These are phyloP conservation scores for Chloroceryle amazona DNA, from an alignment of 2,797 vertebrate genomes.

Conservation along the genomic window DNA sequence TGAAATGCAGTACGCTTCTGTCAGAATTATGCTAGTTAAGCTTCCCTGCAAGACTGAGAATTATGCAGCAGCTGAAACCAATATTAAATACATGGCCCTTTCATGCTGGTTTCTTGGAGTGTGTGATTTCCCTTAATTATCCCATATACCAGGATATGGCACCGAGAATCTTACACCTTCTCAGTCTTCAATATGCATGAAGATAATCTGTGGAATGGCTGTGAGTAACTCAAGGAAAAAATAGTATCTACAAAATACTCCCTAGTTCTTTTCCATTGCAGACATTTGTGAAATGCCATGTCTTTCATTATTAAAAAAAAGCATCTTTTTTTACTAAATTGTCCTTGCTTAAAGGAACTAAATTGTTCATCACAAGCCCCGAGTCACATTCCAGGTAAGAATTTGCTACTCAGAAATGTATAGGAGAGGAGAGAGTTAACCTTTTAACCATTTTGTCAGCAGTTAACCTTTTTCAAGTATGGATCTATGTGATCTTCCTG, in stretches of 20 bases:
- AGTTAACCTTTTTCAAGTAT: neutral
- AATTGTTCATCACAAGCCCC: neutral
- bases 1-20: neutral
- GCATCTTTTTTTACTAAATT: neutral
- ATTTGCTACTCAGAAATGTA: neutral
- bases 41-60: neutral
- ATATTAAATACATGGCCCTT: neutral
- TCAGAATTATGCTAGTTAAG: neutral
- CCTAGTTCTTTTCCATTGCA: neutral
- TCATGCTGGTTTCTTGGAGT: neutral
- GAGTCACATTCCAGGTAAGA: neutral
- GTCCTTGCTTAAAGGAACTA: neutral
- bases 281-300: neutral
- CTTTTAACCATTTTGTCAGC: neutral
- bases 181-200: neutral
- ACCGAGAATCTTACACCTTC: rapidly evolving
- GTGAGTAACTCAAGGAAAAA: neutral
- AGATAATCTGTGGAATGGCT: neutral
- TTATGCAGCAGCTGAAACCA: neutral
- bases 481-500: neutral
- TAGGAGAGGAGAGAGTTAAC: neutral
- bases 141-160: neutral
- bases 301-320: neutral
- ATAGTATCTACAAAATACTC: neutral
- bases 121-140: neutral